Conservation (phyloP, 2,113 vertebrate species). For the Oreotrochilus melanogaster region DNA sequence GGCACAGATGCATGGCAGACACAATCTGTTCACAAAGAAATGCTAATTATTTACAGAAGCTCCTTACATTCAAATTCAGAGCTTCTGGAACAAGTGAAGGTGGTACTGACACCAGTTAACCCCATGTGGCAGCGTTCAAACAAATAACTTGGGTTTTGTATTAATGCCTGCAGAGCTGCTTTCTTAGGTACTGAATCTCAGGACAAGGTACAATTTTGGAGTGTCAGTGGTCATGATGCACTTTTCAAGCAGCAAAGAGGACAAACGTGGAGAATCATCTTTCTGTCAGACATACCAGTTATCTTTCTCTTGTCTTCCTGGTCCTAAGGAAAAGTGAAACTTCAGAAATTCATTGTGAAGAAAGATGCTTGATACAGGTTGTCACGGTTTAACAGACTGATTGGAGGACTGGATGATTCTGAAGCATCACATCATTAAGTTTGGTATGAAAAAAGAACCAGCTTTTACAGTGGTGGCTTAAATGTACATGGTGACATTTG, state of each 20-base stretch:
- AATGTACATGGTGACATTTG: rapidly evolving
- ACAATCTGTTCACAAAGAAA: constrained; percentile 79
- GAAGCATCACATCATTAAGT: neutral
- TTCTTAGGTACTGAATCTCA: neutral
- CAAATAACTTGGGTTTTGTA: neutral
- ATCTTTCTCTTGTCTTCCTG: neutral
- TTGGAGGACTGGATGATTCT: neutral
- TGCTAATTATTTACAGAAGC: constrained; percentile 78
- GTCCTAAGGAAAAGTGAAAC: neutral
- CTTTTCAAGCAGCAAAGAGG: neutral
- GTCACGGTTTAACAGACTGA: neutral
- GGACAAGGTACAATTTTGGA: neutral
- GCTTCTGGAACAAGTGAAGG: constrained; percentile 44
- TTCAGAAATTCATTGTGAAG: neutral
- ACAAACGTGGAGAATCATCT: neutral
- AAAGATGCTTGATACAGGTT: neutral
- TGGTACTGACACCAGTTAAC: constrained; percentile 36
- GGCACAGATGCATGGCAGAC: constrained; percentile 77
- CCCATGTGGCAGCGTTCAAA: neutral
- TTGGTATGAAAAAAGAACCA: neutral
- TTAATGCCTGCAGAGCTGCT: neutral
- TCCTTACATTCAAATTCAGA: constrained; percentile 71
- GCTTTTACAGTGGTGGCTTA: neutral
- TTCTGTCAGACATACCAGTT: neutral
- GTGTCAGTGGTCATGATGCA: neutral